A percentile compares a stretch with the other conserved stretches of the same genome.
Conservation (phyloP, 2,888 invertebrate genomes). For the Caenorhabditis auriculariae region DNA sequence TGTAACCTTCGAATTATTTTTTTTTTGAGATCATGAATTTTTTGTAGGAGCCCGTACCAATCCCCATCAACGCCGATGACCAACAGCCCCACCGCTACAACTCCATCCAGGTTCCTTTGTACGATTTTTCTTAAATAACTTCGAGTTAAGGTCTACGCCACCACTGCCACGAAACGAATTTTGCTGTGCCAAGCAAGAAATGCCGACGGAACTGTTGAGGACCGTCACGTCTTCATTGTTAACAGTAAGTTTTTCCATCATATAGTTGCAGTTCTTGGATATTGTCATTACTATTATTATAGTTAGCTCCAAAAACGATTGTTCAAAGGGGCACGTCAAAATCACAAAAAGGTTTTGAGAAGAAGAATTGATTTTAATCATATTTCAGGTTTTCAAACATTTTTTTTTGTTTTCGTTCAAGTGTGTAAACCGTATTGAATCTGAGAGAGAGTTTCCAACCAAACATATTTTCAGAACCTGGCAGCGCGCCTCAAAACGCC, state of each 20-base stretch:
- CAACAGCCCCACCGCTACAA: conserved; percentile 50
- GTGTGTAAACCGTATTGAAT: too few relatives aligned
- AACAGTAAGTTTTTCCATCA: conserved; percentile 49
- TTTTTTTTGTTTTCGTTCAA: too few relatives aligned
- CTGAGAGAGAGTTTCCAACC: not conserved
- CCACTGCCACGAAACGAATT: conserved; percentile 50
- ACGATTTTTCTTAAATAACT: not conserved
- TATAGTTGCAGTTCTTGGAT: too few relatives aligned
- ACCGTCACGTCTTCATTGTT: conserved; percentile 53
- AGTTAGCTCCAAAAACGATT: too few relatives aligned
- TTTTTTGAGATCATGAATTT: not conserved
- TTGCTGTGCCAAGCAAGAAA: conserved; percentile 60
- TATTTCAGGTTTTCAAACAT: too few relatives aligned
- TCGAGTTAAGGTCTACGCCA: conserved; percentile 40
- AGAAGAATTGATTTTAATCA: too few relatives aligned
- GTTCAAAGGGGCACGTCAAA: too few relatives aligned
- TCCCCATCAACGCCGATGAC: conserved; percentile 41
- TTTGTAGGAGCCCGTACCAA: conserved; percentile 52
- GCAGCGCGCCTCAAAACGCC: conserved; percentile 54
- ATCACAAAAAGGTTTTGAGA: too few relatives aligned
- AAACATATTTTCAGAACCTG: conserved; percentile 48
- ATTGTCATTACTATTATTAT: too few relatives aligned
- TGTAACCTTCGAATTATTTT: conserved; percentile 11
- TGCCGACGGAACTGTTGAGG: conserved; percentile 56
- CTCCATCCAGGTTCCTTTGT: conserved; percentile 37